A percentile compares a stretch with the other conserved stretches of the same genome.
phyloP scores from a whole-genome alignment of 53 echinoderm and acorn worm species.

The Temnopleurus reevesii region DNA sequence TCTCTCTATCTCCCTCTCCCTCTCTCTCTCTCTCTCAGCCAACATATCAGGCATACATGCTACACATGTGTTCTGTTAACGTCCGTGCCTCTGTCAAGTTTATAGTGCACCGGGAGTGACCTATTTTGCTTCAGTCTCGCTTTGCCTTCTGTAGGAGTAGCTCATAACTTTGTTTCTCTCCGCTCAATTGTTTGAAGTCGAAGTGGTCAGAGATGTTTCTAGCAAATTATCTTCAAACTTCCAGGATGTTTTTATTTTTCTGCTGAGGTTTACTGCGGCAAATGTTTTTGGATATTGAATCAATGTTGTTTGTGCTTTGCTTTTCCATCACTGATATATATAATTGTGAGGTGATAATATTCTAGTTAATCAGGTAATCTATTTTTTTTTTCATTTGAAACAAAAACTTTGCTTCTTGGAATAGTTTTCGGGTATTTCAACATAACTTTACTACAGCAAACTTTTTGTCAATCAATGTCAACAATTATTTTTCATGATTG shows the following conservation, averaged over 20 bases:
- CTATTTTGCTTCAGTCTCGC: slow-evolving; percentile 51
- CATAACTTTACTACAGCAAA: too few species aligned
- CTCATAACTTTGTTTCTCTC: slow-evolving; percentile 20
- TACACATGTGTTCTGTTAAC: slow-evolving; percentile 25
- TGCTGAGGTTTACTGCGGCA: neutral
- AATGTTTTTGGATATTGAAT: neutral
- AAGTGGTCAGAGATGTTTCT: neutral
- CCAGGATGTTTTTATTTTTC: neutral
- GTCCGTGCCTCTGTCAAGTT: neutral
- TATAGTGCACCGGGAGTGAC: slow-evolving; percentile 45
- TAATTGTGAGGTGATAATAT: neutral
- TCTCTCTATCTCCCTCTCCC: neutral
- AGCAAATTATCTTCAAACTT: neutral
- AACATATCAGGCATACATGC: slow-evolving; percentile 3
- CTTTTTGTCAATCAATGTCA: too few species aligned
- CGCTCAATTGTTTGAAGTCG: neutral
- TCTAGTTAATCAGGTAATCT: neutral
- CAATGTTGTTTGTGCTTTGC: neutral
- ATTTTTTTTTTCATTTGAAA: neutral
- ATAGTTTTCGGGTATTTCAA: too few species aligned
- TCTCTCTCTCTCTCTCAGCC: neutral
- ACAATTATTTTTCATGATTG: too few species aligned
- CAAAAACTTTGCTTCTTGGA: too few species aligned
- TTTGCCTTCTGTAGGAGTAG: slow-evolving; percentile 12
- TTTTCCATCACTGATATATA: neutral